phyloP scores from a whole-genome alignment of 35 echinoderm and acorn worm species.

The Apostichopus japonicus region DNA sequence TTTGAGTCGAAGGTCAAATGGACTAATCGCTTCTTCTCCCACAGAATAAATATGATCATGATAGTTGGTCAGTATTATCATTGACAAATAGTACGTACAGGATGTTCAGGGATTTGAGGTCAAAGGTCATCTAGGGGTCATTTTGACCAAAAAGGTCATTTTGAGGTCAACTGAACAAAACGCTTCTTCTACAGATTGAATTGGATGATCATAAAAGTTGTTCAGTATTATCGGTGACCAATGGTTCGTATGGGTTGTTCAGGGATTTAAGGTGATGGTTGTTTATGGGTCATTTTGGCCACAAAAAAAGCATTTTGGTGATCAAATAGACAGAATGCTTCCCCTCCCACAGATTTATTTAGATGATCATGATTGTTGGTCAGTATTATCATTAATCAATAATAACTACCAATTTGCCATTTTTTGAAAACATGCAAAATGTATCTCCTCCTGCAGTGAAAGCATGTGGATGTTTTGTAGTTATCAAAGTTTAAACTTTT shows the following conservation, averaged over 20 bases:
- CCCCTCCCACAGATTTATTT: not conserved
- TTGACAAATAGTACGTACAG: not conserved
- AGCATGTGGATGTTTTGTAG: no score
- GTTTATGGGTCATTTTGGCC: not conserved
- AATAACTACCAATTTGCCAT: not conserved
- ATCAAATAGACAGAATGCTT: not conserved
- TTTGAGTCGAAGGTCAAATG: not conserved
- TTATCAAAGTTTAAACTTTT: no score
- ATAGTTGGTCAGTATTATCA: not conserved
- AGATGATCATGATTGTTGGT: not conserved
- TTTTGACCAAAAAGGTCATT: not conserved
- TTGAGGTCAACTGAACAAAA: not conserved
- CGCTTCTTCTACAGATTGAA: not conserved
- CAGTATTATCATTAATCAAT: not conserved
- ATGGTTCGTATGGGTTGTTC: not conserved
- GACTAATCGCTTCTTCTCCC: not conserved
- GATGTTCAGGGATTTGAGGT: not conserved
- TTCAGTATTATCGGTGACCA: not conserved
- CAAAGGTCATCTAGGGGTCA: not conserved
- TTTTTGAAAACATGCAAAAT: no score
- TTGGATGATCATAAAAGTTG: not conserved
- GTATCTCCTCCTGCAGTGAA: no score
- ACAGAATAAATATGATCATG: not conserved
- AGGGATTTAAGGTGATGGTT: not conserved
- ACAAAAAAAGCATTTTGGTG: not conserved